These are phyloP conservation scores for Craniophora ligustri DNA, from an alignment of 2,888 invertebrate genomes.

Conservation along the genomic window DNA sequence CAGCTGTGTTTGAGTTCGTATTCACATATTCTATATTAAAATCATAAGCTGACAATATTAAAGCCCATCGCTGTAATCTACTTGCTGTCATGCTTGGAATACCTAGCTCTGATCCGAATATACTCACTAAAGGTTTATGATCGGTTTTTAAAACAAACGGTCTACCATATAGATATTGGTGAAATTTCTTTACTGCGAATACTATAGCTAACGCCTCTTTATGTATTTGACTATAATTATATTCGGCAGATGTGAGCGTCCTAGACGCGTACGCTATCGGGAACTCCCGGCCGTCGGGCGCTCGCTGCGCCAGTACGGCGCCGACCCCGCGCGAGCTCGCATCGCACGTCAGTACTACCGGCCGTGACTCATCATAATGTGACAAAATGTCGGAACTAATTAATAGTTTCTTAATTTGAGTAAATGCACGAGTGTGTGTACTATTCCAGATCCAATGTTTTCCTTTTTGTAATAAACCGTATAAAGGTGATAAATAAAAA, in stretches of 20 bases:
- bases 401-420: too few relatives aligned
- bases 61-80: slow-evolving; percentile 7
- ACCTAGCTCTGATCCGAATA: not conserved
- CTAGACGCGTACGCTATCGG: not conserved
- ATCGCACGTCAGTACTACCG: not conserved
- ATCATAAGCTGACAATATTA: not conserved
- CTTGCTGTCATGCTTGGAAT: slow-evolving; percentile 2
- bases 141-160: slow-evolving; percentile 1
- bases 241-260: not conserved
- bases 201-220: slow-evolving; percentile 1
- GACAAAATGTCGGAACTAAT: too few relatives aligned
- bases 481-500: too few relatives aligned
- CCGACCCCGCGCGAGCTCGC: not conserved
- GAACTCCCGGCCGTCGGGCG: not conserved
- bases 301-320: not conserved
- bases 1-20: slow-evolving; percentile 3
- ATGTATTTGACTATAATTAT: not conserved
- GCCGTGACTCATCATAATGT: too few relatives aligned
- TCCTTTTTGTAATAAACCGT: too few relatives aligned
- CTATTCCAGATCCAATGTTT: too few relatives aligned
- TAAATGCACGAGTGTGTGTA: too few relatives aligned
- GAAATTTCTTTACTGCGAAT: not conserved
- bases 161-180: slow-evolving; percentile 1
- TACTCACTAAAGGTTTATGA: slow-evolving; percentile 9
- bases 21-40: slow-evolving; percentile 13